Evolutionary conservation across 2,888 invertebrate species (phyloP), one percentile per base, ranked within the genome.

Genomic region (Drosophila subquinaria): DNA sequence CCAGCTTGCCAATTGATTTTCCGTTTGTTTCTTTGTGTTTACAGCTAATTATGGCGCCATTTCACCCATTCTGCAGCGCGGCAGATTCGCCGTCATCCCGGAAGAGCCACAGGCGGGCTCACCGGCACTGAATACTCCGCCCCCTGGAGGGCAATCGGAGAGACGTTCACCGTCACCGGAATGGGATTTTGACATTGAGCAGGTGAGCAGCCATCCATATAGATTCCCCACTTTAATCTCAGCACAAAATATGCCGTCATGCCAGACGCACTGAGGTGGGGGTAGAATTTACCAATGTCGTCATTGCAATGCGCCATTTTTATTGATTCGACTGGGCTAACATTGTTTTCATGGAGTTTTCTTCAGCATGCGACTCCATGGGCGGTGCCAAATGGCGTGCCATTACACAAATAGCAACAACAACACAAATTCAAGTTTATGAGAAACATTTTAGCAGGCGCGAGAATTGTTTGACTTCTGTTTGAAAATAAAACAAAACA

Each of bases 51-150:
- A 93, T 90, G 93, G 93, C 71, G 92, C 92, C 67, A 92, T 93
- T 78, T 93, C 93, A 17, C 93, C 93, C 42, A 90, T 93, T 73
- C 69, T 93, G 63, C 93, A 93, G 76, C 90, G 93, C 57, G 93
- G 93, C 53, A 90, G 93, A 57, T 93, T 93, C 73, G 93, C 93
- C 79, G 93, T 93, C 69, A 93, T 93, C 82, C 93, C 93, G 48
- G 93, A 93, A 70, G 94, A 94, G 81, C 94, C 94, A 45, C 82
- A 90, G 68, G 91, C 91, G 65, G 91, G 92, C 45, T 92, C 93
- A 6, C 91, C 92, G 51, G 92, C 92, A 23, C 82, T 92, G 51
- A 80, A 89, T 62, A 90, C 91, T 15, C 91, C 91, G 35, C 90
- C 90, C 2, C 79, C 88, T 3, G 83, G 80, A 0, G 74, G 78